Evolutionary conservation across 2,797 vertebrate genomes (phyloP), one percentile per base, ranked within the genome.

Genomic region (Microtus agrestis): DNA sequence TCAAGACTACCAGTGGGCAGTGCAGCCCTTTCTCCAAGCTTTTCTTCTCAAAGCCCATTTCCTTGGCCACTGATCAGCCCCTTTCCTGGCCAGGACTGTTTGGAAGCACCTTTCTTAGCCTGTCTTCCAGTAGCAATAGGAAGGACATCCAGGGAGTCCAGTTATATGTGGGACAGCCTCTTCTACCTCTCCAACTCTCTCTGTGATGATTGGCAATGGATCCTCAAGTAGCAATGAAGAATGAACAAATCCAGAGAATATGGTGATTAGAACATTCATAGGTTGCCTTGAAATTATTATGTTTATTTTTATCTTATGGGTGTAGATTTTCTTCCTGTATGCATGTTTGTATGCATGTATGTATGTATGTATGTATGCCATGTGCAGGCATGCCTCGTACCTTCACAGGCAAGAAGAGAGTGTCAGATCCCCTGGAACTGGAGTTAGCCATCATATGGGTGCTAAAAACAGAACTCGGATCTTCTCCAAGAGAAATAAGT

Each of bases 1-100:
- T 97, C 95, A 97, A 94, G 96, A 96, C 91, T 97, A 95, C 96
- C 2, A 4, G 79, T 94, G 92, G 61, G 87, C 94, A 51, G 97
- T 87, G 74, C 94, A 97, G 87, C 93, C 95, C 85, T 87, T 73
- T 96, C 89, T 89, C 96, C 77, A 91, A 0, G 4, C 95, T 96
- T 96, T 94, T 89, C 93, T 96, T 88, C 91, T 84, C 73, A 65
- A 81, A 93, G 84, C 46, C 6, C 11, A 21, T 94, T 96, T 94
- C 94, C 91, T 92, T 92, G 2, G 0, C 80, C 7, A 59, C 91
- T 51, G 76, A 61, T 61, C 54, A 93, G 90, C 56, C 63, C 56
- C 17, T 80, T n/a, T 80, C 31, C 8, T 7, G 48, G n/a, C 27
- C 37, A 31, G 59, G 65, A 71, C 34, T 40, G 89, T 93, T 69